Evolutionary conservation across 2,797 vertebrate species (phyloP), one percentile per base, ranked within the genome.

Genomic region (Fistularia commersonii): DNA sequence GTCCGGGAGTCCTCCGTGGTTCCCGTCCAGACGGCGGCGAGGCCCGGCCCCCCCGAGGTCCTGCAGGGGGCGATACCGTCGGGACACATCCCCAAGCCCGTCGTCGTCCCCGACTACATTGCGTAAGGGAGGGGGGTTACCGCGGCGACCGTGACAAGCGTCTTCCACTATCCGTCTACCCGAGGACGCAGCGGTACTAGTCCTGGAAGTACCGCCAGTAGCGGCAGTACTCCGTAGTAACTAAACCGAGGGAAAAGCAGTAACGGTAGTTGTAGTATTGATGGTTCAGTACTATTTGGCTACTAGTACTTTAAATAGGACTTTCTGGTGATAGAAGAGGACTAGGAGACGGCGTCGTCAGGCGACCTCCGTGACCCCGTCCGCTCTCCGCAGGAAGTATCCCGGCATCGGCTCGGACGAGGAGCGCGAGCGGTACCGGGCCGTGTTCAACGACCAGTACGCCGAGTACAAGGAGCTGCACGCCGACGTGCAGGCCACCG

Each of bases 361-460:
- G 23, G 23, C 4, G 23, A 23, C 23, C 23, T 34, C 45, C 1
- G 9, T 11, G 0, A 23, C 32, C 7, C 7, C 44, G 8, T 5
- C 3, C 5, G 1, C 31, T 48, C 41, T 38, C 14, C 48, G 43
- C 68, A 99, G 97, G 41, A 99, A 99, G 72, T 98, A 99, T 72
- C 95, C 93, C 14, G 67, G 81, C 34, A 92, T 99, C 74, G 88
- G 82, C 35, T 87, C 90, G 0, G 90, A 93, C 11, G 97, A 98
- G 47, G 94, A 97, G 67, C 90, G 93, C 15, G 96, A 98, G 66
- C 92, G 93, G 68, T 99, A 95, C 74, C 95, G 96, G 64, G 97
- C 97, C 0, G 97, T 99, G 53, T 99, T 99, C 72, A 97, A 98
- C 44, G 97, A 99, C 82, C 97, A 99, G 86, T 98, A 95, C 42